Conservation (phyloP, 2,113 vertebrate genomes). For the Embiotoca jacksoni region DNA sequence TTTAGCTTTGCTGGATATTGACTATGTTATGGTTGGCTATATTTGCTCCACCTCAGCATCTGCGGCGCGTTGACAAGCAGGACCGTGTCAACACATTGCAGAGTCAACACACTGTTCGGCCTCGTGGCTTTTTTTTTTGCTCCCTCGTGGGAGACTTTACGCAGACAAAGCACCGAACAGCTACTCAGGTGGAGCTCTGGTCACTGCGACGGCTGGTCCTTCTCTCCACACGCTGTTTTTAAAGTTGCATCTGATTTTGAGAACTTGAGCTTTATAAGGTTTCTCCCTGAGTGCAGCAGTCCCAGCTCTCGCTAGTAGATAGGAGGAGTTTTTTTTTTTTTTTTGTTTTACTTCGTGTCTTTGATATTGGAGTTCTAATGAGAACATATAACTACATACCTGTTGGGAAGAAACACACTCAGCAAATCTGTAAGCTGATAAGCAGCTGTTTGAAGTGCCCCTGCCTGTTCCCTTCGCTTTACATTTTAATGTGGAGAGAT, state of each 20-base stretch:
- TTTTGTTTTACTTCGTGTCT: conserved; percentile 48
- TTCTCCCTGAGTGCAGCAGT: conserved; percentile 14
- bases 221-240: conserved; percentile 20
- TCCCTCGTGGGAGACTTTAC: conserved; percentile 24
- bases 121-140: conserved; percentile 33
- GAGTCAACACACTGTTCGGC: conserved; percentile 57
- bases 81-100: conserved; percentile 43
- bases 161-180: conserved; percentile 45
- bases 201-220: conserved; percentile 9
- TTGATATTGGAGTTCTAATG: conserved; percentile 69
- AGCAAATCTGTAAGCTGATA: conserved; percentile 68
- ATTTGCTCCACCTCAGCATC: conserved; percentile 57
- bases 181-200: conserved; percentile 36
- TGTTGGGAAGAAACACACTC: conserved; percentile 71
- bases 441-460: conserved; percentile 68
- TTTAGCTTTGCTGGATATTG: conserved; percentile 57
- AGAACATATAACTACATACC: conserved; percentile 62
- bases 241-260: conserved; percentile 1
- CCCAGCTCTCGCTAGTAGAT: conserved; percentile 11
- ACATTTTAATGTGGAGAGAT: conserved; percentile 72
- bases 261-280: conserved; percentile 23
- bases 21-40: conserved; percentile 24
- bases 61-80: conserved; percentile 40
- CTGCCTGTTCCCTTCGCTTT: conserved; percentile 34
- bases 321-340: conserved; percentile 27